Conservation (phyloP, 2,888 invertebrate species). For the Meteorus colon region DNA sequence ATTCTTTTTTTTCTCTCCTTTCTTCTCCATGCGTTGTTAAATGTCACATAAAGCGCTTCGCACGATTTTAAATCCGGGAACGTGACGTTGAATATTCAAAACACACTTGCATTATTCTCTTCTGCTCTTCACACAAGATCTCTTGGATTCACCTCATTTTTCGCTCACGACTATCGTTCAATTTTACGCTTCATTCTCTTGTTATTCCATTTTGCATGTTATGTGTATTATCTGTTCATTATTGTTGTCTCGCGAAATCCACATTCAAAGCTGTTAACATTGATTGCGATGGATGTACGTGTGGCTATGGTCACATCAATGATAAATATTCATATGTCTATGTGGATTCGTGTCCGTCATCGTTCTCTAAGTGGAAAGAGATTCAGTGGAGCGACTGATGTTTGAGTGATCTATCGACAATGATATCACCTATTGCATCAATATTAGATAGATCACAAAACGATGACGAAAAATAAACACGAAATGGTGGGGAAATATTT, state of each 20-base stretch:
- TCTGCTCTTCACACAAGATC: neutral
- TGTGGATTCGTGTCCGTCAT: no score
- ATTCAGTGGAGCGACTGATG: no score
- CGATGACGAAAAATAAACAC: no score
- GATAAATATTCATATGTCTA: no score
- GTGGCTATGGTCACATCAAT: neutral
- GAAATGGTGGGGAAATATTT: no score
- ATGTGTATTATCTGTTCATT: neutral
- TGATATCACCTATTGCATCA: no score
- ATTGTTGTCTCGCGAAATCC: neutral
- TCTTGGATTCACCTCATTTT: neutral
- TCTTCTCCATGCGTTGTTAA: neutral
- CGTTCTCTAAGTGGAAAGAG: no score
- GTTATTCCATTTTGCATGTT: constrained; percentile 43
- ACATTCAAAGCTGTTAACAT: neutral
- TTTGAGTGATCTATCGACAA: no score
- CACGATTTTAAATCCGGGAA: constrained; percentile 42
- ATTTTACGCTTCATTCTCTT: constrained; percentile 30
- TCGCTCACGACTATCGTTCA: neutral
- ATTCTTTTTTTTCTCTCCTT: neutral
- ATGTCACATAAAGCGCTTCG: constrained; percentile 4
- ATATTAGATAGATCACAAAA: no score
- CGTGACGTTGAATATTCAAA: constrained; percentile 54
- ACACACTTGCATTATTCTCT: constrained; percentile 22
- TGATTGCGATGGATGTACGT: neutral